Conservation (phyloP, 2,113 vertebrate species). For the Brevimyrus niger region DNA sequence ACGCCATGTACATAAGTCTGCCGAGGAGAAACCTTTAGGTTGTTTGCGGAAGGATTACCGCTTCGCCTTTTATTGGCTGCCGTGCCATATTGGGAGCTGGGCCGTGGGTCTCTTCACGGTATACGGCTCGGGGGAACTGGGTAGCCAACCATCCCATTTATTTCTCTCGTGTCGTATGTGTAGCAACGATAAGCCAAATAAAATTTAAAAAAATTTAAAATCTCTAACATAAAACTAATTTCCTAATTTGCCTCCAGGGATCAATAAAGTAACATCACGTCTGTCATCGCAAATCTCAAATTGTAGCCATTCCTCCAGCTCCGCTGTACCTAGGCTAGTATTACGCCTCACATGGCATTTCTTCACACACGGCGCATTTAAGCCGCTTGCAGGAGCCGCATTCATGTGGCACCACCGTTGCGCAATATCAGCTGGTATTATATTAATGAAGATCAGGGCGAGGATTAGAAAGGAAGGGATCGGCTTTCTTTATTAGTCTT, state of each 20-base stretch:
- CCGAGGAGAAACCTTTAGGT: background rate
- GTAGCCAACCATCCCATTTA: background rate
- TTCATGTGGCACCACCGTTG: constrained; percentile 27
- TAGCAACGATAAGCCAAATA: background rate
- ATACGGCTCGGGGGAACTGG: background rate
- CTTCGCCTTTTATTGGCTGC: background rate
- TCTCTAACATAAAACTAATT: background rate
- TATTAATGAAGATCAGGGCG: constrained; percentile 28
- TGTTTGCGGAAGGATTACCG: background rate
- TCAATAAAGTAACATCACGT: background rate
- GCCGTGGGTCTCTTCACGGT: background rate
- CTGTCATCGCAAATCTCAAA: background rate
- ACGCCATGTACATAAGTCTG: background rate
- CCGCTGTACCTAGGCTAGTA: background rate
- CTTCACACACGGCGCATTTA: background rate
- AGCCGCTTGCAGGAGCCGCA: background rate
- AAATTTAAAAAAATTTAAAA: too few relatives aligned
- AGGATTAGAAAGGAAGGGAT: constrained; percentile 30
- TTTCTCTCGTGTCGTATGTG: background rate
- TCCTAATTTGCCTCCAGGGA: background rate
- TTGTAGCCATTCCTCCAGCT: background rate
- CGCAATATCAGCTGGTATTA: constrained; percentile 17
- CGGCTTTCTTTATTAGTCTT: constrained; percentile 44
- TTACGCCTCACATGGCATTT: background rate
- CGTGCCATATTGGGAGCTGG: background rate